Evolutionary conservation across 2,797 vertebrate species (phyloP).

Genomic region (Hydrocynus forskahlii): DNA sequence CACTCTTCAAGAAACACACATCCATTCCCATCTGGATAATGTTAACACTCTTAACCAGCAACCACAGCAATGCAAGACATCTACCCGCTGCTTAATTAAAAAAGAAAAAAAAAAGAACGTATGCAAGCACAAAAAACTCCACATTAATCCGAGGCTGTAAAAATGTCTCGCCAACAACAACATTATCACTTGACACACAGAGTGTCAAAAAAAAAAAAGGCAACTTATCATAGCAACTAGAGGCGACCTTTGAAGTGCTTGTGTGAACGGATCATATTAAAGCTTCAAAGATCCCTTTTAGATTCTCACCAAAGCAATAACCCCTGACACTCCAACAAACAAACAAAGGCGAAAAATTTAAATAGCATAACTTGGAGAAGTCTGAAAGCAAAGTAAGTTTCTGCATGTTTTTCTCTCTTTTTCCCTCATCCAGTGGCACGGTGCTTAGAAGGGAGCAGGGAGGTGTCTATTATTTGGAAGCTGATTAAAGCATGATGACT

Average conservation of each 20-base stretch:
- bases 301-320: conserved; percentile 80
- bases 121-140: conserved; percentile 41
- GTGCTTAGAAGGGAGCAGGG: conserved; percentile 68
- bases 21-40: conserved; percentile 75
- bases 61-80: conserved; percentile 73
- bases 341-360: conserved; percentile 77
- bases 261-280: conserved; percentile 75
- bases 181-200: conserved; percentile 79
- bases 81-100: conserved; percentile 74
- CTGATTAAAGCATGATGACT: conserved; percentile 84
- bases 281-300: conserved; percentile 80
- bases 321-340: conserved; percentile 80
- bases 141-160: conserved; percentile 59
- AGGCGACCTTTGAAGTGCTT: conserved; percentile 75
- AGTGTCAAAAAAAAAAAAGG: conserved; percentile 64
- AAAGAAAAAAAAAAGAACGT: conserved; percentile 56
- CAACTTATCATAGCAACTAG: conserved; percentile 74
- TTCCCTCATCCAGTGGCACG: conserved; percentile 46
- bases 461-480: conserved; percentile 77
- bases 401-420: conserved; percentile 53
- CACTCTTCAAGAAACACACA: conserved; percentile 67
- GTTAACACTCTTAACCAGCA: conserved; percentile 75
- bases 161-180: conserved; percentile 78
- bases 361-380: conserved; percentile 77
- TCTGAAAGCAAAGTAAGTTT: conserved; percentile 70